These are phyloP conservation scores for Glyptemys insculpta DNA, from an alignment of 2,797 vertebrate genomes.

Conservation along the genomic window DNA sequence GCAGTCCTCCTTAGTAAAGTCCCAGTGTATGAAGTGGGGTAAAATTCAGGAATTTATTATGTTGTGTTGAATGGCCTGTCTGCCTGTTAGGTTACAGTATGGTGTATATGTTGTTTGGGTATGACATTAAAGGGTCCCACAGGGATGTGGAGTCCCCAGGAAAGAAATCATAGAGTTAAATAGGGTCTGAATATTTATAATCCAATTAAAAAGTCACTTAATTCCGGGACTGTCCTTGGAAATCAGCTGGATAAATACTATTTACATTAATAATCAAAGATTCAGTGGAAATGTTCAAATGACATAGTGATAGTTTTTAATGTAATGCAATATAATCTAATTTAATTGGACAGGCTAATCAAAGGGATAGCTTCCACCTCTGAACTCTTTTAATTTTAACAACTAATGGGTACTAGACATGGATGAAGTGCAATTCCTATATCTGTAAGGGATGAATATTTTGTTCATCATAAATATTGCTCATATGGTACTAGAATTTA, in stretches of 20 bases:
- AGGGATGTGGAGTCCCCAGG: neutral
- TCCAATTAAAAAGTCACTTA: neutral
- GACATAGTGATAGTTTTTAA: neutral
- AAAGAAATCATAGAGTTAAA: neutral
- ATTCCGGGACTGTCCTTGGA: neutral
- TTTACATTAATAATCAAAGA: neutral
- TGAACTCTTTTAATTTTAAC: neutral
- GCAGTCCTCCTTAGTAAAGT: neutral
- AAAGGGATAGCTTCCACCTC: neutral
- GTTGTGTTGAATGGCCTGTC: neutral
- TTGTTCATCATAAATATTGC: neutral
- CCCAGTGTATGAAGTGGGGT: rapidly evolving
- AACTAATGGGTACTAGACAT: neutral
- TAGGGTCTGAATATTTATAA: neutral
- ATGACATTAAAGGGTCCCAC: neutral
- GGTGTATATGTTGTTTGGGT: neutral
- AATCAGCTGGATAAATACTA: neutral
- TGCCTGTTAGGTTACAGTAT: neutral
- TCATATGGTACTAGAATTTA: neutral
- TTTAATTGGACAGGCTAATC: neutral
- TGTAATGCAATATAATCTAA: neutral
- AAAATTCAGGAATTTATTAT: neutral
- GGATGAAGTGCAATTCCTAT: neutral
- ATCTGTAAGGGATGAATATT: neutral
- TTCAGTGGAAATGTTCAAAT: neutral